Conservation (phyloP, 1,140 invertebrate genomes). For the Rhopalosiphum maidis region DNA sequence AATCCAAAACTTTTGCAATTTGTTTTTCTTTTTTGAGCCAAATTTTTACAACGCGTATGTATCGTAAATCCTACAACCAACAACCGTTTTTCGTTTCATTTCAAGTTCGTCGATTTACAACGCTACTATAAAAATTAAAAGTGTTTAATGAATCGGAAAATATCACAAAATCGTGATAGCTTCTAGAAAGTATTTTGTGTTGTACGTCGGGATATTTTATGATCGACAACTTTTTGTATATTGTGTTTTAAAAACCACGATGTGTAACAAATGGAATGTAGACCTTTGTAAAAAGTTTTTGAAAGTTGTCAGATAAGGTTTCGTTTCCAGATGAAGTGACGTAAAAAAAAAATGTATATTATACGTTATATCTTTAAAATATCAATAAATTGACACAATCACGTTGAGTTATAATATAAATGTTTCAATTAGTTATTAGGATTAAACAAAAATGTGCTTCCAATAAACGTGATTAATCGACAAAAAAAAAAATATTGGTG, state of each 20-base stretch:
- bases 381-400: not conserved
- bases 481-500: too few species aligned
- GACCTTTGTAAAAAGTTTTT: not conserved
- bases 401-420: not conserved
- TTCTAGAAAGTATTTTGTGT: not conserved
- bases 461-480: not conserved
- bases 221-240: not conserved
- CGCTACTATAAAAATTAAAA: slow-evolving; percentile 11
- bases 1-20: slow-evolving; percentile 47
- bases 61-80: not conserved
- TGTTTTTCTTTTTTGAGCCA: slow-evolving; percentile 35
- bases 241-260: not conserved
- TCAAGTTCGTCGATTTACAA: slow-evolving; percentile 25
- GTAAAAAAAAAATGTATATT: not conserved
- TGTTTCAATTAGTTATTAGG: not conserved
- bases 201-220: not conserved
- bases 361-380: not conserved
- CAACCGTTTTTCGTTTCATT: not conserved
- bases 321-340: not conserved
- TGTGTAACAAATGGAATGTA: not conserved
- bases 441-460: not conserved
- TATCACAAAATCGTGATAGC: not conserved
- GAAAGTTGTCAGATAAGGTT: not conserved
- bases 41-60: slow-evolving; percentile 8
- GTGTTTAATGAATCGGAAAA: slow-evolving; percentile 36